Conservation (phyloP, 2,797 vertebrate genomes). For the Capromys pilorides region DNA sequence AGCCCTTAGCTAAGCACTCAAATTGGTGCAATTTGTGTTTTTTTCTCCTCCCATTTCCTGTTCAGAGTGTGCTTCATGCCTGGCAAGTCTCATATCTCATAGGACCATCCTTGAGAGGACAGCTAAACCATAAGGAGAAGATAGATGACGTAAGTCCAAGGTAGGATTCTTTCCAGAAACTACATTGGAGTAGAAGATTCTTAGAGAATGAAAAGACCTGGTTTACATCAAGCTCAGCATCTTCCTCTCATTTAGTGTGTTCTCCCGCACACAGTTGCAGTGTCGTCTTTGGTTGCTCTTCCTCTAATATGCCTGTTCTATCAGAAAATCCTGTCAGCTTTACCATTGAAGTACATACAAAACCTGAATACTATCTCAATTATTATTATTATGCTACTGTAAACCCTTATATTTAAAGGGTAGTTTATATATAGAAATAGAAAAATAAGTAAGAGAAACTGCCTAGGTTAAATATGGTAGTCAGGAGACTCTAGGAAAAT, state of each 20-base stretch:
- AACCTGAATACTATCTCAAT: neutral
- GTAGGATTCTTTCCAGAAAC: slow-evolving; percentile 9
- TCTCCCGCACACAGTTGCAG: neutral
- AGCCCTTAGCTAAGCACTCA: slow-evolving; percentile 37
- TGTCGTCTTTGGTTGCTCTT: neutral
- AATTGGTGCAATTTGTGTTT: slow-evolving; percentile 1
- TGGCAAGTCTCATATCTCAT: neutral
- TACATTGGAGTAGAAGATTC: neutral
- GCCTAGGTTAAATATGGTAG: neutral
- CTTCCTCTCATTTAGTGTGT: neutral
- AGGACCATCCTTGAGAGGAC: neutral
- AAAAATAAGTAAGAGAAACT: neutral
- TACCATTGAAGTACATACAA: neutral
- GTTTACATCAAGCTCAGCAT: neutral
- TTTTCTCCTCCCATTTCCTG: neutral
- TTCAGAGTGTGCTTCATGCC: neutral
- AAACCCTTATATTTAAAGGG: neutral
- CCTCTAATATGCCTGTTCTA: neutral
- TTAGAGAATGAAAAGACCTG: neutral
- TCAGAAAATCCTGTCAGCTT: neutral
- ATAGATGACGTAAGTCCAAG: neutral
- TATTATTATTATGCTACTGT: neutral
- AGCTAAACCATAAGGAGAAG: slow-evolving; percentile 8
- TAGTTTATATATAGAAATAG: slow-evolving; percentile 22
- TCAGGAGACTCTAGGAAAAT: slow-evolving; percentile 1